Percentiles rank a stretch among this genome's conserved stretches.
These are phyloP conservation scores for Hipposideros larvatus DNA, from an alignment of 2,797 vertebrate species.

Conservation along the genomic window DNA sequence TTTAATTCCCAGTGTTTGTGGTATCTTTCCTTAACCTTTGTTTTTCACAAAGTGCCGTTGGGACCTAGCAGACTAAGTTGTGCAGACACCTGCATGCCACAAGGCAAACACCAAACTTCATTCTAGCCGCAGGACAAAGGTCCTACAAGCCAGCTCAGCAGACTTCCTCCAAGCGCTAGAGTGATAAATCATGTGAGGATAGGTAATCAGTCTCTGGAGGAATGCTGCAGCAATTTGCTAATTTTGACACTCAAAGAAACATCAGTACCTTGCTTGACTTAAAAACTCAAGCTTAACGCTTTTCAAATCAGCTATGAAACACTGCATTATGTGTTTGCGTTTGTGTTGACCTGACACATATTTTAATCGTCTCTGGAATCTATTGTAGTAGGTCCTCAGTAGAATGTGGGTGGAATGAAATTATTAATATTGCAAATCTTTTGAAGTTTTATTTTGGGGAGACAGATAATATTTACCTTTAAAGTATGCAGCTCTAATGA, in stretches of 20 bases:
- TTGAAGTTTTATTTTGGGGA: slow-evolving; percentile 34
- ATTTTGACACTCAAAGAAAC: slow-evolving; percentile 86
- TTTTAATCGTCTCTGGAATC: neutral
- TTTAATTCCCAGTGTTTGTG: slow-evolving; percentile 80
- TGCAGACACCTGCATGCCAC: slow-evolving; percentile 87
- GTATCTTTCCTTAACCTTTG: slow-evolving; percentile 79
- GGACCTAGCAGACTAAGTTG: slow-evolving; percentile 85
- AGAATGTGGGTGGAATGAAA: neutral
- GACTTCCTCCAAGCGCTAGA: slow-evolving; percentile 66
- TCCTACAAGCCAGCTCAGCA: slow-evolving; percentile 69
- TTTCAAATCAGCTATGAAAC: slow-evolving; percentile 59
- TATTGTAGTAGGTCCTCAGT: neutral
- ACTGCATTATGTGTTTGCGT: neutral
- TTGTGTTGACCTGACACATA: neutral
- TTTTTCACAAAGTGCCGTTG: slow-evolving; percentile 83
- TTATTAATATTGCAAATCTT: slow-evolving; percentile 44
- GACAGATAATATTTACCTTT: neutral
- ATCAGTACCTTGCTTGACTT: slow-evolving; percentile 82
- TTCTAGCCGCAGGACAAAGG: slow-evolving; percentile 80
- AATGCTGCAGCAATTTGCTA: slow-evolving; percentile 84
- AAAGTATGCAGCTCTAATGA: neutral
- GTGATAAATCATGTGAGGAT: slow-evolving; percentile 83
- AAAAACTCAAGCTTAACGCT: slow-evolving; percentile 16
- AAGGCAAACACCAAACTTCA: slow-evolving; percentile 86
- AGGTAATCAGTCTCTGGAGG: slow-evolving; percentile 81